Evolutionary conservation across 2,797 vertebrate genomes (phyloP).

Genomic region (Thamnophis elegans): DNA sequence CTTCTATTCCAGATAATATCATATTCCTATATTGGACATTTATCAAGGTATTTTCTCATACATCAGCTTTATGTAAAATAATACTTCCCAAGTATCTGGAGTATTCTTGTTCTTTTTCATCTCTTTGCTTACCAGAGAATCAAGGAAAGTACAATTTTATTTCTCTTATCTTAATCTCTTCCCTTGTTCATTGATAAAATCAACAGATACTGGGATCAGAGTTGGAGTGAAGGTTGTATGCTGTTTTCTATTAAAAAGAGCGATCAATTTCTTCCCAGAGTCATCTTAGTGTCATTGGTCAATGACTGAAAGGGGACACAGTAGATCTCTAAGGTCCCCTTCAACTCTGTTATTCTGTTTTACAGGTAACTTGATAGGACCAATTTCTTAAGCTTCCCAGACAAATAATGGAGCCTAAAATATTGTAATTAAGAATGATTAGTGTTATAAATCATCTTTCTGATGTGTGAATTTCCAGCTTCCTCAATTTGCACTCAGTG

Average conservation of each 20-base stretch:
- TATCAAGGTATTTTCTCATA: neutral
- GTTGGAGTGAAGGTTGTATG: neutral
- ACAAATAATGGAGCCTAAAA: neutral
- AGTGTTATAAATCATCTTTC: neutral
- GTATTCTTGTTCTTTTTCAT: neutral
- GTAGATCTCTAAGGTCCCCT: neutral
- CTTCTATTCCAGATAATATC: neutral
- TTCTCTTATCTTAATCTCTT: neutral
- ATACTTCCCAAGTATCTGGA: neutral
- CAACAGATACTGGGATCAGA: neutral
- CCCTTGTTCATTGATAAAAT: neutral
- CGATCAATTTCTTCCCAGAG: neutral
- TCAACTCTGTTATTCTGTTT: neutral
- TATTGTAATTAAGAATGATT: neutral
- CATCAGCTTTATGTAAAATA: neutral
- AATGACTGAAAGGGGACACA: neutral
- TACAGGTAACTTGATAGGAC: neutral
- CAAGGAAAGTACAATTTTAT: neutral
- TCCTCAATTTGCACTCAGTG: neutral
- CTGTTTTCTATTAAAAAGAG: neutral
- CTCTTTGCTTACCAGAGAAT: neutral
- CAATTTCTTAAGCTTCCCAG: neutral
- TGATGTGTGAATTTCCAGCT: neutral
- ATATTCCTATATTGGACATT: neutral
- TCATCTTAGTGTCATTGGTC: neutral